phyloP scores from a whole-genome alignment of 92 coral and sea anemone genomes.

The Bergia puertoricense region DNA sequence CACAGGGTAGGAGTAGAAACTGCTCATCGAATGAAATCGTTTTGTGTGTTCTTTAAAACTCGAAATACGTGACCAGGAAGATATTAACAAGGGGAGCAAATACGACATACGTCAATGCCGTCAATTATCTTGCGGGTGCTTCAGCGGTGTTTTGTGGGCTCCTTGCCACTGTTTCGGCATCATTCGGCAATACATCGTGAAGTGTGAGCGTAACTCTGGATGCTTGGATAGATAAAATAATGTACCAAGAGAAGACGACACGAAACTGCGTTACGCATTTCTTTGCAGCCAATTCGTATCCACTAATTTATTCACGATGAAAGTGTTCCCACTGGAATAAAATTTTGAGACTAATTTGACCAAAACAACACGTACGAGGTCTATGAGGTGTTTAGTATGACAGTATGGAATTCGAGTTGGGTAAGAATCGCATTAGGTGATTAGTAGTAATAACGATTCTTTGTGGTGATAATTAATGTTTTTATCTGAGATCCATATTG shows the following conservation, averaged over 20 bases:
- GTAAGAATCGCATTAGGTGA: neutral
- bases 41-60: neutral
- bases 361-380: slow-evolving; percentile 15
- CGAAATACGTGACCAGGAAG: neutral
- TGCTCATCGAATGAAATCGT: neutral
- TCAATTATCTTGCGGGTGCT: neutral
- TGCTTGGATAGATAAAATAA: neutral
- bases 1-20: neutral
- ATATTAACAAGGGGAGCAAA: neutral
- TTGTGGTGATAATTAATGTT: neutral
- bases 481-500: neutral
- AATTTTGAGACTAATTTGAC: neutral
- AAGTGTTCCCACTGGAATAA: slow-evolving; percentile 14
- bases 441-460: neutral
- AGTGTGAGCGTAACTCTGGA: neutral
- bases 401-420: neutral
- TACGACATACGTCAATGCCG: neutral
- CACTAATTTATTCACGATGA: neutral
- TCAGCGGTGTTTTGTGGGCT: neutral
- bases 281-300: neutral
- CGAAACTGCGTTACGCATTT: neutral
- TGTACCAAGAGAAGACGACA: neutral
- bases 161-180: neutral
- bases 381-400: neutral
- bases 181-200: neutral